Base-by-base conservation (phyloP, 2,888 invertebrate species). In the Eilema sororculum region DNA sequence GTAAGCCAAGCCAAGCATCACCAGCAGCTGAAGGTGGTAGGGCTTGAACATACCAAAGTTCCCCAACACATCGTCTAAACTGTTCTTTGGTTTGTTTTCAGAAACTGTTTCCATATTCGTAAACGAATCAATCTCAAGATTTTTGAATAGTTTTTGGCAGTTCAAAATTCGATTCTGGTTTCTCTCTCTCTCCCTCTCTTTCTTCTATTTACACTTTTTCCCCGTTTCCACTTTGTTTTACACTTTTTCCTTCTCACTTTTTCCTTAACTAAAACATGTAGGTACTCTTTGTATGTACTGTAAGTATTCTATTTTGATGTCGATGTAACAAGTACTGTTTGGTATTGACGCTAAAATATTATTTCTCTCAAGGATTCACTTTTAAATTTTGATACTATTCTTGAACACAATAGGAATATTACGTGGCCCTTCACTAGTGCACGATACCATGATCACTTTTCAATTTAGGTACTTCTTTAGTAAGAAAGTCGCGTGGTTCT, bases 11-110 rank as follows among this genome's bases (percentile, higher is more conserved):
- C 95, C 95, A 69, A 97, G 91, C 57, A 96, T 86, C 65, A 91
- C 20, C 81, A 96, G 96, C 59, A 96, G 91, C 25, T 94, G 87
- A 25, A 93, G 79, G 84, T 97, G 97, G 86, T 96, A 97, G 60
- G 91, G 93, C 33, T 96, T 96, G 74, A 96, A 96, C 78, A 96
- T 94, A 0, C 96, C 95, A 73, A 96, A 82, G 78, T 92, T 89
- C 1, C 85, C 82, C 65, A 96, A 79, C 46, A 95, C 89, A 67
- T 89, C 85, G 78, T 96, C 95, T 75, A 96, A 84, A 69, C 91
- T 79, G 0, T 76, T 71, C 33, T 78, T 77, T 4, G 66, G 5
- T 59, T 75, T 75, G n/a, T 79, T 73, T 67, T 80, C 74, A 59
- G 65, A 41, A 58, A 25, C 61, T 79, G 80, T 80, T 22, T 60